Conservation (phyloP, 2,113 vertebrate species). For the Rhynchomys soricoides region DNA sequence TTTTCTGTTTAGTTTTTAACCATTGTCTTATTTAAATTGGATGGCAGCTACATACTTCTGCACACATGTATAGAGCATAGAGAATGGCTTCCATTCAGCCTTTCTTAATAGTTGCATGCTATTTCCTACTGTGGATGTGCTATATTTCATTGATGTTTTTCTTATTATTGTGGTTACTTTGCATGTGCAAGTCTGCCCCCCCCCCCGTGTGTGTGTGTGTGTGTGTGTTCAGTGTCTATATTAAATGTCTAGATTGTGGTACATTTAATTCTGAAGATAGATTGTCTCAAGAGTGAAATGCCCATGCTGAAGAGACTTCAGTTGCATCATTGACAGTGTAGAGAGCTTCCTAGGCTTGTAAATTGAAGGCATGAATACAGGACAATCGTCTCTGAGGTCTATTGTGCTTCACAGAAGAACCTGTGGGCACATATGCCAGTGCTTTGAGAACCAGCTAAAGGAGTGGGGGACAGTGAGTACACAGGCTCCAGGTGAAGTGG, state of each 20-base stretch:
- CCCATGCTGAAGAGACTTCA: constrained; percentile 43
- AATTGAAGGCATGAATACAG: constrained; percentile 13
- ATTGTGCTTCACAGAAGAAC: neutral
- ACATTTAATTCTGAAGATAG: constrained; percentile 44
- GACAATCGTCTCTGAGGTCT: neutral
- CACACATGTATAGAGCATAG: neutral
- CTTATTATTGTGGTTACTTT: neutral
- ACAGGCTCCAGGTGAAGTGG: neutral
- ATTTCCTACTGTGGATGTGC: neutral
- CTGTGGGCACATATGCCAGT: neutral
- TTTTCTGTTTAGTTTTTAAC: neutral
- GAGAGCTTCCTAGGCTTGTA: constrained; percentile 2
- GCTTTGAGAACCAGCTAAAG: neutral
- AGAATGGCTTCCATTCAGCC: neutral
- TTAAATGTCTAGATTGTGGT: neutral
- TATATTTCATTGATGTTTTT: neutral
- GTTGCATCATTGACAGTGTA: neutral
- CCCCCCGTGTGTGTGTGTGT: neutral
- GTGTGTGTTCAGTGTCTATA: neutral
- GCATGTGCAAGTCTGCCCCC: neutral
- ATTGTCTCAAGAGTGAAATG: neutral
- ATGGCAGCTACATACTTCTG: neutral
- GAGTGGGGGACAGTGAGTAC: neutral
- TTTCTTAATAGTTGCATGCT: constrained; percentile 16
- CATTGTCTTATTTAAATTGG: neutral